Conservation (phyloP, 2,888 invertebrate species). For the Drosophila algonquin region DNA sequence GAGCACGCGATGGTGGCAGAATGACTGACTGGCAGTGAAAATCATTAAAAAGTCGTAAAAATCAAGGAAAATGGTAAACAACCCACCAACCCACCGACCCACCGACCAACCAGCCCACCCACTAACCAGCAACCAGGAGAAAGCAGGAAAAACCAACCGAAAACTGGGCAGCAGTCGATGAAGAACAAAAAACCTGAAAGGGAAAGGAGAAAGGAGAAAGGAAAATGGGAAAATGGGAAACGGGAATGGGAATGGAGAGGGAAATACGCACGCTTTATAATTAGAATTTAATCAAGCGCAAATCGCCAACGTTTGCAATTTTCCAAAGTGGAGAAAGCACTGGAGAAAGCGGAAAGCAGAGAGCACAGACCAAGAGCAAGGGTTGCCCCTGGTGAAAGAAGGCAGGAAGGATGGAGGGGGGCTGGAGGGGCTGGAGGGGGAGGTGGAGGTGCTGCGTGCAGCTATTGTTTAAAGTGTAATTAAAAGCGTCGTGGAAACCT, state of each 20-base stretch:
- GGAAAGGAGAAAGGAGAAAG: slow-evolving; percentile 8
- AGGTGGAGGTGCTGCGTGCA: slow-evolving; percentile 29
- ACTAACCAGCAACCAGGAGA: slow-evolving; percentile 14
- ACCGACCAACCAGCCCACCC: too few relatives aligned
- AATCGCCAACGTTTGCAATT: slow-evolving; percentile 74
- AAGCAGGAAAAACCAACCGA: slow-evolving; percentile 4
- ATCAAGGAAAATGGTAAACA: slow-evolving; percentile 74
- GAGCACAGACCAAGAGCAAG: not conserved
- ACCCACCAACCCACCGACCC: slow-evolving; percentile 37
- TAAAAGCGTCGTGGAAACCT: slow-evolving; percentile 74
- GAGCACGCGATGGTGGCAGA: slow-evolving; percentile 64
- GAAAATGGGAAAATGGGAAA: too few relatives aligned
- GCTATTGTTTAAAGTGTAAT: slow-evolving; percentile 76
- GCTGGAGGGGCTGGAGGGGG: not conserved
- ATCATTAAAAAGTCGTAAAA: slow-evolving; percentile 80
- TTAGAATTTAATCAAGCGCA: slow-evolving; percentile 80
- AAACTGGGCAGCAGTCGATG: not conserved
- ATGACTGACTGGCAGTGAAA: slow-evolving; percentile 80
- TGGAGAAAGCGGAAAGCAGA: slow-evolving; percentile 2
- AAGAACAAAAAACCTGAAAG: not conserved
- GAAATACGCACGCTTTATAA: slow-evolving; percentile 78
- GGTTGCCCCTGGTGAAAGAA: slow-evolving; percentile 1
- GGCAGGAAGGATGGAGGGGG: too few relatives aligned
- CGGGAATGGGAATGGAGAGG: slow-evolving; percentile 6
- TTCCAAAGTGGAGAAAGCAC: slow-evolving; percentile 29